Percentiles rank a stretch among this genome's conserved stretches.
phyloP scores from a whole-genome alignment of 2,797 vertebrate genomes.

The Acipenser oxyrinchus region DNA sequence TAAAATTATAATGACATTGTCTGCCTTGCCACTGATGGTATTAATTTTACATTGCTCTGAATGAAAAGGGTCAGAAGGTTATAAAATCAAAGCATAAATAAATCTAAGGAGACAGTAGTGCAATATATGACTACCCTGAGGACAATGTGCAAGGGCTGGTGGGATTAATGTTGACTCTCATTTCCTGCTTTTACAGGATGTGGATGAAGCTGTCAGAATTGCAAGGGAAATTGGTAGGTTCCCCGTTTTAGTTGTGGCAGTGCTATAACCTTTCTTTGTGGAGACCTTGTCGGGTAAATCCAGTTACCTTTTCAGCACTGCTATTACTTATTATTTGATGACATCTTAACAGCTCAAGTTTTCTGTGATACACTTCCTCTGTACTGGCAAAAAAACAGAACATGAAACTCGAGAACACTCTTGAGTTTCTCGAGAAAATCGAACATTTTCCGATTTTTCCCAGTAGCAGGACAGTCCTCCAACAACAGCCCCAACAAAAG shows the following conservation, averaged over 20 bases:
- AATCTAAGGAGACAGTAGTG: constrained; percentile 69
- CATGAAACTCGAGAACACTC: too few species aligned
- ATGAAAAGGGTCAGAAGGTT: constrained; percentile 67
- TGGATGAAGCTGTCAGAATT: constrained; percentile 77
- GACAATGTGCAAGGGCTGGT: constrained; percentile 63
- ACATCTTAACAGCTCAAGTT: too few species aligned
- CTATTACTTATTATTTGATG: too few species aligned
- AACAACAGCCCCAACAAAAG: too few species aligned
- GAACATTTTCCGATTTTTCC: too few species aligned
- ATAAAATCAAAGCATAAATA: constrained; percentile 74
- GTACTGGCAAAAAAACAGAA: too few species aligned
- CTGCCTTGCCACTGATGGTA: constrained; percentile 68
- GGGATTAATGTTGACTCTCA: constrained; percentile 65
- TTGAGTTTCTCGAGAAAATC: too few species aligned
- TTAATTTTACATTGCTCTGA: constrained; percentile 69
- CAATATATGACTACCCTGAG: constrained; percentile 67
- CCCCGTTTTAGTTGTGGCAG: constrained; percentile 2
- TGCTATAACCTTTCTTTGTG: too few species aligned
- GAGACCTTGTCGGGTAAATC: too few species aligned
- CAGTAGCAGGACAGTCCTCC: too few species aligned
- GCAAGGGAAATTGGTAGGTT: constrained; percentile 78
- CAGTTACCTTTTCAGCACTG: too few species aligned
- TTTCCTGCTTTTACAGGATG: constrained; percentile 70
- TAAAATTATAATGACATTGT: constrained; percentile 71
- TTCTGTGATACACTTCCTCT: too few species aligned